phyloP scores from a whole-genome alignment of 2,888 invertebrate species.

The Amphipyra berbera region DNA sequence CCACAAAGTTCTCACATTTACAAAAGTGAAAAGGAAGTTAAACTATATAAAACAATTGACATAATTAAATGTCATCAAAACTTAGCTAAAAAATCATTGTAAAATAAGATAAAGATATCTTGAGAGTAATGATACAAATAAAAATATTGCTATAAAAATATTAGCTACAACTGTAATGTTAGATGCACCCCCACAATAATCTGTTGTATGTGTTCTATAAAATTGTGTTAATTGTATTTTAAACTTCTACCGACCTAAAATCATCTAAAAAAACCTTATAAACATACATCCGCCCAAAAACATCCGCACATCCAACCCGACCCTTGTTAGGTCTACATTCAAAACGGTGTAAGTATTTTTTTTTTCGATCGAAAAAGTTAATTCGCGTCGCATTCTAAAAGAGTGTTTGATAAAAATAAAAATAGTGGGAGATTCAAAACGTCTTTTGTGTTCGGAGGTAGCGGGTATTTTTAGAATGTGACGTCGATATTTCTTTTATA shows the following conservation, averaged over 20 bases:
- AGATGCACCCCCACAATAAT: no score
- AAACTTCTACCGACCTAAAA: conserved; percentile 2
- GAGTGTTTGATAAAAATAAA: conserved; percentile 46
- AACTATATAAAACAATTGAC: no score
- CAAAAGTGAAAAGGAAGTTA: no score
- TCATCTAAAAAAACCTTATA: conserved; percentile 8
- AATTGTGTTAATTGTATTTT: no score
- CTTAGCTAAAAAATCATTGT: no score
- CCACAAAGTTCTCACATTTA: no score
- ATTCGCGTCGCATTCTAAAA: conserved; percentile 44
- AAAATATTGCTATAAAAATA: no score
- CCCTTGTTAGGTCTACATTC: conserved; percentile 40
- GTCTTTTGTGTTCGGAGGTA: conserved; percentile 27
- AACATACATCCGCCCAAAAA: conserved; percentile 16
- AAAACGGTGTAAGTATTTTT: conserved; percentile 27
- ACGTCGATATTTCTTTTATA: conserved; percentile 22
- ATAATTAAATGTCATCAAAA: no score
- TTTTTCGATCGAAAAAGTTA: conserved; percentile 17
- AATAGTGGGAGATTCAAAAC: conserved; percentile 12
- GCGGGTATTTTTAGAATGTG: conserved; percentile 35
- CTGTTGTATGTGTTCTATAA: no score
- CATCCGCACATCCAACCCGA: background rate
- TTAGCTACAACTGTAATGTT: no score
- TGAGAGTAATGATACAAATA: no score
- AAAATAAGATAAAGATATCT: no score